phyloP scores from a whole-genome alignment of 2,797 vertebrate genomes.

The Smutsia gigantea region DNA sequence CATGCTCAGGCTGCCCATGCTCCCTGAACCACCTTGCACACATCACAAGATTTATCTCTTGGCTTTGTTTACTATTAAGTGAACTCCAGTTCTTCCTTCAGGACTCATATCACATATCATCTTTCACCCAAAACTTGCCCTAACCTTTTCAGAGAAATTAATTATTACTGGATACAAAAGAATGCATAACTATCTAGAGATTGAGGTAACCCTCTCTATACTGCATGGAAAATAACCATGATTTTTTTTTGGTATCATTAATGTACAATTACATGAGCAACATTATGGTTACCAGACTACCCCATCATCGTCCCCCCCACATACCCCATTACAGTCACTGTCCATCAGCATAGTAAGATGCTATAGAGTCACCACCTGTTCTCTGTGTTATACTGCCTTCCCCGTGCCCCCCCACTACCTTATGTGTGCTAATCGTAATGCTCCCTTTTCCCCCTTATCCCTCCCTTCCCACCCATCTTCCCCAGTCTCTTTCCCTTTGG shows the following conservation, averaged over 20 bases:
- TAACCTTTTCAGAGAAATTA: constrained; percentile 19
- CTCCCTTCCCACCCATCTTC: too few relatives aligned
- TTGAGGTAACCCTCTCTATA: background rate
- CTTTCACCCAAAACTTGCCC: constrained; percentile 9
- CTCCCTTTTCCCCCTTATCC: too few relatives aligned
- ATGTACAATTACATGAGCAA: too few relatives aligned
- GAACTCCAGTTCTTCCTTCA: background rate
- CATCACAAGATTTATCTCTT: background rate
- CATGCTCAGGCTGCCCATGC: background rate
- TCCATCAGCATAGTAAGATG: too few relatives aligned
- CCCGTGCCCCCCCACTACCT: too few relatives aligned
- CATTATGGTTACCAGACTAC: too few relatives aligned
- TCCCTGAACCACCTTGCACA: background rate
- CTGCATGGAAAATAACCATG: background rate
- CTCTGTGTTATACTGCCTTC: too few relatives aligned
- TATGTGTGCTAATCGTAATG: too few relatives aligned
- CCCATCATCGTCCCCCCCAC: too few relatives aligned
- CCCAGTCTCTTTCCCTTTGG: too few relatives aligned
- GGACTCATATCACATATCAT: background rate
- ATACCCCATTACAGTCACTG: too few relatives aligned
- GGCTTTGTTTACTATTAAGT: background rate
- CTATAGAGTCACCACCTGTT: too few relatives aligned
- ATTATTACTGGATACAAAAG: constrained; percentile 6
- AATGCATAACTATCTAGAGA: background rate
- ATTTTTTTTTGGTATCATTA: background rate